Conservation (phyloP, 2,888 invertebrate genomes). For the Drosophila koepferae region DNA sequence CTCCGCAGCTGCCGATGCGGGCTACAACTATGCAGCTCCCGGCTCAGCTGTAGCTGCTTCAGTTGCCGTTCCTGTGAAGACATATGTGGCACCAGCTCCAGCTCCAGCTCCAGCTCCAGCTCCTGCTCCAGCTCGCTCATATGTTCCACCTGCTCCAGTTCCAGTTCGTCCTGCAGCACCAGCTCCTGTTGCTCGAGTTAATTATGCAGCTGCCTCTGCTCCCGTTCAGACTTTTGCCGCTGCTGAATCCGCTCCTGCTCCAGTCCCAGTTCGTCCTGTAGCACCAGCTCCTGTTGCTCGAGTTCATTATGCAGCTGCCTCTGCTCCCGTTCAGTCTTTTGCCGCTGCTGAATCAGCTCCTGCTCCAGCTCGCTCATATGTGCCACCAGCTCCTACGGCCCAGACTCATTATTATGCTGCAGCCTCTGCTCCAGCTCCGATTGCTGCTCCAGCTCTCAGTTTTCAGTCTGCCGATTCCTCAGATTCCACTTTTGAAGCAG, state of each 20-base stretch:
- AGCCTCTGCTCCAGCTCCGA: constrained; percentile 37
- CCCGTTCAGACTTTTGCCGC: not conserved
- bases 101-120: constrained; percentile 11
- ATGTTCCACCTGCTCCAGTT: constrained; percentile 19
- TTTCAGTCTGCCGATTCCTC: constrained; percentile 9
- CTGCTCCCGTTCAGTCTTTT: constrained; percentile 35
- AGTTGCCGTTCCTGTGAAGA: constrained; percentile 53
- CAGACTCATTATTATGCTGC: constrained; percentile 33
- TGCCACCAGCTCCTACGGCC: constrained; percentile 44
- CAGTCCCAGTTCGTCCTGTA: constrained; percentile 10
- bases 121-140: constrained; percentile 9
- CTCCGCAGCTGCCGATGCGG: constrained; percentile 57
- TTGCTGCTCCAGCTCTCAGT: constrained; percentile 24
- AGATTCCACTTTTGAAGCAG: constrained; percentile 15
- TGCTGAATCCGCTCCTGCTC: constrained; percentile 30
- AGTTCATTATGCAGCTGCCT: constrained; percentile 12
- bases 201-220: constrained; percentile 22
- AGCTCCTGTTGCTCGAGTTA: not conserved
- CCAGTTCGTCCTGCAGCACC: constrained; percentile 43
- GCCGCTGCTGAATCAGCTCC: constrained; percentile 33
- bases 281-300: constrained; percentile 4
- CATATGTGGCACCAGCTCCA: constrained; percentile 53
- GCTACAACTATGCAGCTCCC: constrained; percentile 71
- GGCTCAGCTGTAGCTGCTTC: constrained; percentile 54
- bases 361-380: constrained; percentile 35